Evolutionary conservation across 2,888 invertebrate species (phyloP).

Genomic region (Drosophila stalkeri): DNA sequence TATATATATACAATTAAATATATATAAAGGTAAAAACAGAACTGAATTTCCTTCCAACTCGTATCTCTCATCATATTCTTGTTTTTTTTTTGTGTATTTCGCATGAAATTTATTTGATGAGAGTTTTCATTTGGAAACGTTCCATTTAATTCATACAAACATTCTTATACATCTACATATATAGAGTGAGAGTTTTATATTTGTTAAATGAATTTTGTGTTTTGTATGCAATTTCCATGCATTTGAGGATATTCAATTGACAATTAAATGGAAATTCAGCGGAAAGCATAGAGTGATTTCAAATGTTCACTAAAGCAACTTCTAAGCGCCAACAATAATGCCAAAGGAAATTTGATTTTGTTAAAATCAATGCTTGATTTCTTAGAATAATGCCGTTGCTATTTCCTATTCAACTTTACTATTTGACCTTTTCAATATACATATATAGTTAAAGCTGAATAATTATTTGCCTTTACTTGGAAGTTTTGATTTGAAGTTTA

Average conservation of each 20-base stretch:
- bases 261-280: not conserved
- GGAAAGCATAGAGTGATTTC: not conserved
- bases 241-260: constrained; percentile 1
- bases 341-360: constrained; percentile 1
- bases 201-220: not conserved
- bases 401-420: not conserved
- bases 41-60: not conserved
- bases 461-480: not conserved
- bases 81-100: not conserved
- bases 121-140: not conserved
- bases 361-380: constrained; percentile 4
- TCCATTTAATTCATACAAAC: not conserved
- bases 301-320: not conserved
- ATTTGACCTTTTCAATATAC: not conserved
- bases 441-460: not conserved
- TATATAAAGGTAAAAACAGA: not conserved
- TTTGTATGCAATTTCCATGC: constrained; percentile 3
- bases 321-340: not conserved
- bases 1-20: not conserved
- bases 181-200: not conserved
- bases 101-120: constrained; percentile 2
- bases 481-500: not conserved
- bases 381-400: not conserved
- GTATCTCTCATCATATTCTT: not conserved
- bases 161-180: not conserved